Evolutionary conservation across 2,888 invertebrate genomes (phyloP), one percentile per base, ranked within the genome.

Genomic region (Drosophila peninsularis): DNA sequence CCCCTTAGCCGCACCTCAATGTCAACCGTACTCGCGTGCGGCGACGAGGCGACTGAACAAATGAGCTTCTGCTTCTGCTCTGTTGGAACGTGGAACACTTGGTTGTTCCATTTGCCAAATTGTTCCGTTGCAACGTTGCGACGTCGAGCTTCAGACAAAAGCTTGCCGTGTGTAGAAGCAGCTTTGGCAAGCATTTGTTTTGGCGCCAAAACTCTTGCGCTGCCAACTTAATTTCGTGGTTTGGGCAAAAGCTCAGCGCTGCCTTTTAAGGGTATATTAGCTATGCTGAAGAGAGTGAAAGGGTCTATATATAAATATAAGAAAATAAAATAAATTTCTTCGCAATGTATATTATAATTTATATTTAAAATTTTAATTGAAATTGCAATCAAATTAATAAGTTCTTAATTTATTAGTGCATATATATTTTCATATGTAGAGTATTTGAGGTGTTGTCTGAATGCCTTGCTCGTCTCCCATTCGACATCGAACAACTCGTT

Each of bases 161-260:
- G 76, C 76, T 78, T 37, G 19, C 24, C 21, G 39, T 44, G 27
- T 44, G 42, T 27, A 2, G 27, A 10, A 4, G 14, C 30, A 77
- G 66, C 78, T 77, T 76, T 58, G 5, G 27, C 39, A 42, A 60
- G 50, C 54, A 19, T 49, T 10, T 19, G 56, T 64, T 79, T 77
- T 77, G 79, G 77, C 75, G 78, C 75, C 77, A 71, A 77, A 71
- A 54, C 11, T 11, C 54, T 44, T 60, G 55, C 52, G 71, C 63
- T 58, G 61, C 58, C 70, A 62, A 62, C 69, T 64, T 44, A 62
- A 72, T 49, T 42, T 53, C n/a, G 4, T 62, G 53, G 41, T 34
- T 53, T 42, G 57, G 49, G 44, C 11, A 21, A 78, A 75, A 71
- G 79, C 76, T 70, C 44, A 27, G 34, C 0, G 3, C 6, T 10